Evolutionary conservation across 2,888 invertebrate genomes (phyloP).

Genomic region (Diadegma fenestrale): DNA sequence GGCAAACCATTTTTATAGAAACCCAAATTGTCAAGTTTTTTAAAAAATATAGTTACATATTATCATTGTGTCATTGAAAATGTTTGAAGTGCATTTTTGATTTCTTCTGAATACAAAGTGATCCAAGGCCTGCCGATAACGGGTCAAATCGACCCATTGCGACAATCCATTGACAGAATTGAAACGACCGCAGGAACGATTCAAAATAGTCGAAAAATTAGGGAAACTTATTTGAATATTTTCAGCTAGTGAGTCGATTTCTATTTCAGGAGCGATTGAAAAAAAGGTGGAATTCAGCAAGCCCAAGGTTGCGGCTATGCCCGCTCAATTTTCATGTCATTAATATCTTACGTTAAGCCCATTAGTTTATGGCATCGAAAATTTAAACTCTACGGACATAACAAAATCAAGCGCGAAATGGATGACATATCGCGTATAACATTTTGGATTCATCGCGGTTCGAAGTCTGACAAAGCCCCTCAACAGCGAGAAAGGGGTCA

Average conservation of each 20-base stretch:
- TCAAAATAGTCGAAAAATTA: not conserved
- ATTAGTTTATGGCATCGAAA: not conserved
- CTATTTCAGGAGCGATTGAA: not conserved
- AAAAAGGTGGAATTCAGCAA: not conserved
- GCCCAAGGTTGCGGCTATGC: not conserved
- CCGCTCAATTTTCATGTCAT: not conserved
- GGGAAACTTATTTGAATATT: not conserved
- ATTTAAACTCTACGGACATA: not conserved
- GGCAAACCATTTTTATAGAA: too few relatives aligned
- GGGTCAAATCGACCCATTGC: not conserved
- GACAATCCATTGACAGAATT: not conserved
- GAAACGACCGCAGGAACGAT: not conserved
- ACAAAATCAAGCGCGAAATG: constrained; percentile 26
- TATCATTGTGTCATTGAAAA: not conserved
- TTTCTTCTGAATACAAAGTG: not conserved
- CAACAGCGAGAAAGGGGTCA: constrained; percentile 60
- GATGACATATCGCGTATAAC: constrained; percentile 26
- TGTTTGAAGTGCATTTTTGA: not conserved
- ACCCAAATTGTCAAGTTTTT: too few relatives aligned
- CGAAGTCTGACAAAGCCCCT: constrained; percentile 60
- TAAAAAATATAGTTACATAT: too few relatives aligned
- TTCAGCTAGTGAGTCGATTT: not conserved
- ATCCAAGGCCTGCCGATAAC: not conserved
- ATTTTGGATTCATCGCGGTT: constrained; percentile 47
- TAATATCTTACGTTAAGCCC: constrained; percentile 1